Conservation (phyloP, 2,113 vertebrate species). For the Hydrochoerus hydrochaeris region DNA sequence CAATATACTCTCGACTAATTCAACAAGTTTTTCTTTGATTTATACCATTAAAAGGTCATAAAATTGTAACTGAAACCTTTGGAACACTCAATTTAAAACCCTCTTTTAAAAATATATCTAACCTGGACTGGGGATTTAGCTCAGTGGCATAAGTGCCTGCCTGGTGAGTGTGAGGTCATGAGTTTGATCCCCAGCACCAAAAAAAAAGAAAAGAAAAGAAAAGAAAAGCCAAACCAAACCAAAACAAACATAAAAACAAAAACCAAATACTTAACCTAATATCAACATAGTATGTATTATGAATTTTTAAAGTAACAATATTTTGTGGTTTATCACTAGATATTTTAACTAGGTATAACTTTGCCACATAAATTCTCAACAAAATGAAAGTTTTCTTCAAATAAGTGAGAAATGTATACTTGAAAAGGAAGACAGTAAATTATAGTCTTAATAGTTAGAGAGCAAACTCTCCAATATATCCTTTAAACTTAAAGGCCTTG, state of each 20-base stretch:
- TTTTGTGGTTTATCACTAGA: neutral
- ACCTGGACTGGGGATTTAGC: no score
- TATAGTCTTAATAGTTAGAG: conserved; percentile 6
- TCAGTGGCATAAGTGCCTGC: no score
- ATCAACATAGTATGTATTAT: neutral
- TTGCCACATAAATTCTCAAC: neutral
- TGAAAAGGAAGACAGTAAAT: neutral
- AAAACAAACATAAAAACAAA: no score
- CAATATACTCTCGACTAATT: neutral
- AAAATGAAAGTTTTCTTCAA: conserved; percentile 15
- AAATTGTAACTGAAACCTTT: neutral
- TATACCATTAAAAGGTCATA: neutral
- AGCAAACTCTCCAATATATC: conserved; percentile 13
- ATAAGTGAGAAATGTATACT: neutral
- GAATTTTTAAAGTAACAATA: neutral
- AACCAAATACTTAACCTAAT: neutral
- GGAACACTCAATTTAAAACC: neutral
- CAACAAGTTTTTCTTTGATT: neutral
- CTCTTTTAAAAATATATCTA: neutral
- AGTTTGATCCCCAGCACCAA: no score
- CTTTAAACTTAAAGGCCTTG: conserved; percentile 46
- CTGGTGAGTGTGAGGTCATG: no score
- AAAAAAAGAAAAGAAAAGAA: no score
- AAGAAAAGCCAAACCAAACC: no score
- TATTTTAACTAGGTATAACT: neutral